Conservation (phyloP, 2,113 vertebrate genomes). For the Cebus imitator region DNA sequence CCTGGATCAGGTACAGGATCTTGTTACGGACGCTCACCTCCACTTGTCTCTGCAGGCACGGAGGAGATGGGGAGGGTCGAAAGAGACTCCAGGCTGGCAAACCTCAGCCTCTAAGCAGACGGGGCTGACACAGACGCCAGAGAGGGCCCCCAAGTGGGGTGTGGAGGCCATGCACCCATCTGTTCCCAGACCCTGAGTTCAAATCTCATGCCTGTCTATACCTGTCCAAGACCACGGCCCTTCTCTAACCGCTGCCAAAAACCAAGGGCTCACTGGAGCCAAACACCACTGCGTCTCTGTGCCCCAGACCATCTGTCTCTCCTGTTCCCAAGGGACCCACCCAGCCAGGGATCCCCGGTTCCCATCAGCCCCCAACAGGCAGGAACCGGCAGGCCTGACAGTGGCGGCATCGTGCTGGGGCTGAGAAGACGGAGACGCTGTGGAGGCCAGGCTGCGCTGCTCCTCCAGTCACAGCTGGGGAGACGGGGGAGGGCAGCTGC, state of each 20-base stretch:
- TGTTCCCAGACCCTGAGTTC: background rate
- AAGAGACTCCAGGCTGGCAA: fast-evolving
- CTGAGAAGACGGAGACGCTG: background rate
- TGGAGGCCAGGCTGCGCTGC: background rate
- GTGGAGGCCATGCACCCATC: fast-evolving
- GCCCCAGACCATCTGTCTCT: background rate
- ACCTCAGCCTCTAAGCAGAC: background rate
- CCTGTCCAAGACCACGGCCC: background rate
- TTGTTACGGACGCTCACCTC: conserved; percentile 96
- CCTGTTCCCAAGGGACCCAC: background rate
- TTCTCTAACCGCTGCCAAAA: background rate
- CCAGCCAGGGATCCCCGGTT: too few relatives aligned
- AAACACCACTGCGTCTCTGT: too few relatives aligned
- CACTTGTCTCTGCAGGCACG: conserved; percentile 89
- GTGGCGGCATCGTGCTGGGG: fast-evolving
- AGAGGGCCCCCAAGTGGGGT: fast-evolving
- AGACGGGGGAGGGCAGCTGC: fast-evolving
- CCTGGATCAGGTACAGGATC: conserved; percentile 97
- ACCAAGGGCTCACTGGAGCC: background rate
- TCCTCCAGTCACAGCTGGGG: background rate
- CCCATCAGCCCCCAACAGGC: background rate
- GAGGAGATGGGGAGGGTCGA: fast-evolving
- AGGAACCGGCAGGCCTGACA: background rate
- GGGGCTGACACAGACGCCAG: background rate
- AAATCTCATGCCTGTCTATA: background rate